Conservation (phyloP, 2,888 invertebrate genomes). For the Phyto melanocephala region DNA sequence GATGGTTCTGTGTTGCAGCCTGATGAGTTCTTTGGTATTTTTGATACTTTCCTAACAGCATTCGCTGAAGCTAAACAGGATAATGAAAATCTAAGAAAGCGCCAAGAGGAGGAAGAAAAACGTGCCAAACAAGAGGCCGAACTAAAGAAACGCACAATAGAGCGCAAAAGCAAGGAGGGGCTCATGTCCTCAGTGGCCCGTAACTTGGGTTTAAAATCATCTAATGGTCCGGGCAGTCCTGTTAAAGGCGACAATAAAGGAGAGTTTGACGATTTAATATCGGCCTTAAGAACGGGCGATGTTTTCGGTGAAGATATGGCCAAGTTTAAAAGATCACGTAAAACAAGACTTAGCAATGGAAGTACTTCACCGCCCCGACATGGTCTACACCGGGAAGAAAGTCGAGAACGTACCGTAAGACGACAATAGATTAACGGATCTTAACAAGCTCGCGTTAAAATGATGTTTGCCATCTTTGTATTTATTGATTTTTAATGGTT, state of each 20-base stretch:
- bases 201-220: constrained; percentile 83
- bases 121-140: constrained; percentile 93
- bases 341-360: constrained; percentile 81
- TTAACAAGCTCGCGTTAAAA: constrained; percentile 9
- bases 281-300: constrained; percentile 94
- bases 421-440: constrained; percentile 71
- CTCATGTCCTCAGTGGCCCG: constrained; percentile 87
- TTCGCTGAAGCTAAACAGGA: constrained; percentile 92
- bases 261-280: constrained; percentile 97
- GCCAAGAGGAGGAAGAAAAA: constrained; percentile 94
- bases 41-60: constrained; percentile 91
- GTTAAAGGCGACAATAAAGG: constrained; percentile 84
- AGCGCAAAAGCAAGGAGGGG: constrained; percentile 89
- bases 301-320: constrained; percentile 97
- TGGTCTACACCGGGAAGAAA: constrained; percentile 83
- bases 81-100: constrained; percentile 89
- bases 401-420: constrained; percentile 82
- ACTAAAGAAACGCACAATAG: constrained; percentile 90
- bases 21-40: constrained; percentile 95
- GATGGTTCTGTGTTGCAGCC: constrained; percentile 91
- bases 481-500: constrained; percentile 44
- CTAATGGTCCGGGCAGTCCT: constrained; percentile 75
- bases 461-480: constrained; percentile 53
- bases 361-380: constrained; percentile 83
- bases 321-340: constrained; percentile 90